phyloP scores from a whole-genome alignment of 2,797 vertebrate genomes.

The Coracias cyanogaster region DNA sequence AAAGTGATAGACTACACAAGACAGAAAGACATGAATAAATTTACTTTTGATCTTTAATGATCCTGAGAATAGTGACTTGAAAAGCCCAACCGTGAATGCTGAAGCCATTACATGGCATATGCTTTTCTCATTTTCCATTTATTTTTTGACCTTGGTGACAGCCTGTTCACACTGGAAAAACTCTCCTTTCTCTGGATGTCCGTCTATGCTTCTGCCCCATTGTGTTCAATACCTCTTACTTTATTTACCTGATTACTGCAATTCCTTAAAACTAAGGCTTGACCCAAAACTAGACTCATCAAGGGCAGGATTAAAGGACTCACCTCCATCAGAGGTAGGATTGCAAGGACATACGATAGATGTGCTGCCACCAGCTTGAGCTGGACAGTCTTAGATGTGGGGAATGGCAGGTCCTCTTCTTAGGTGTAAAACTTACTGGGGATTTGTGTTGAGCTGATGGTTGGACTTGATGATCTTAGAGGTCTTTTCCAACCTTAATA shows the following conservation, averaged over 20 bases:
- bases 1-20: conserved; percentile 8
- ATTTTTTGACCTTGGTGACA: not conserved
- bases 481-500: too few relatives aligned
- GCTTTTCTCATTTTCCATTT: not conserved
- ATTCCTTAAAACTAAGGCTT: not conserved
- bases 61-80: not conserved
- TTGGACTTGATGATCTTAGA: too few relatives aligned
- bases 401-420: not conserved
- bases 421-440: not conserved
- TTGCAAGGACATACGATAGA: fast-evolving
- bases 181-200: not conserved
- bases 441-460: not conserved
- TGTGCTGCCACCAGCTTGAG: not conserved
- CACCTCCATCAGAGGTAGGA: fast-evolving
- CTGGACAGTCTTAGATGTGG: not conserved
- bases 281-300: not conserved
- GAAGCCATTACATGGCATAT: not conserved
- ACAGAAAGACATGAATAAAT: conserved; percentile 26
- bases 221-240: not conserved
- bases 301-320: not conserved
- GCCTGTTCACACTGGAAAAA: not conserved
- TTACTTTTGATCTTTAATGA: conserved; percentile 44
- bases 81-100: not conserved
- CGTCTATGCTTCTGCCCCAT: fast-evolving
- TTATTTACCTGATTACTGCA: not conserved